A percentile compares a stretch with the other conserved stretches of the same genome.
These are phyloP conservation scores for Andricus curvator DNA, from an alignment of 2,888 invertebrate species.

Conservation along the genomic window DNA sequence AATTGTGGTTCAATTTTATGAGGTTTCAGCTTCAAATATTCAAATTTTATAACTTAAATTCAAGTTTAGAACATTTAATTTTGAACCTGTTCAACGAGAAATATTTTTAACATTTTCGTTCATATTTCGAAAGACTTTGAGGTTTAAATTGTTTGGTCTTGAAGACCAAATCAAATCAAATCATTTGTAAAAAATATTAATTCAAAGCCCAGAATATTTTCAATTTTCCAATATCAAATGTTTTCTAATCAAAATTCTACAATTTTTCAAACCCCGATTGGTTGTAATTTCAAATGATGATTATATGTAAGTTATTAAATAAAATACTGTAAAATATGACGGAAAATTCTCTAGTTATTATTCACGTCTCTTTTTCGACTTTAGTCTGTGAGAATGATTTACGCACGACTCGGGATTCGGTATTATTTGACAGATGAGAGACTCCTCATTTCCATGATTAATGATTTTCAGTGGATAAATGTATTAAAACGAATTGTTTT, in stretches of 20 bases:
- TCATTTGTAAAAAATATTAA: too few species aligned
- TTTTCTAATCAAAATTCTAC: background rate
- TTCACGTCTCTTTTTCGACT: background rate
- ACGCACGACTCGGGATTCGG: background rate
- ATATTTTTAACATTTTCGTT: too few species aligned
- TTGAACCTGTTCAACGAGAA: too few species aligned
- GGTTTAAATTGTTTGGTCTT: too few species aligned
- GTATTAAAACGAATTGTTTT: background rate
- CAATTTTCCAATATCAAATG: background rate
- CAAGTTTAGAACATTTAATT: too few species aligned
- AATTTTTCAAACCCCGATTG: background rate
- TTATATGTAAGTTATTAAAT: background rate
- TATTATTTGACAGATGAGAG: conserved; percentile 21
- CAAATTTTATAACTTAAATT: too few species aligned
- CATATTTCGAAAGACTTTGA: too few species aligned
- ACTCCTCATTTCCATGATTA: conserved; percentile 18
- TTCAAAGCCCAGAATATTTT: too few species aligned
- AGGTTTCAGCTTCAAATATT: too few species aligned
- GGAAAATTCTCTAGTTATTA: background rate
- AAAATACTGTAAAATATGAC: background rate
- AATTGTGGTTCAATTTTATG: too few species aligned
- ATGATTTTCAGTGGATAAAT: conserved; percentile 16
- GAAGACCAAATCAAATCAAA: too few species aligned
- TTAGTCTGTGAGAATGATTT: conserved; percentile 11
- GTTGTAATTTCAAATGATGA: background rate